A percentile compares a stretch with the other conserved stretches of the same genome.
phyloP scores from a whole-genome alignment of 2,888 invertebrate genomes.

The Teleogryllus oceanicus region DNA sequence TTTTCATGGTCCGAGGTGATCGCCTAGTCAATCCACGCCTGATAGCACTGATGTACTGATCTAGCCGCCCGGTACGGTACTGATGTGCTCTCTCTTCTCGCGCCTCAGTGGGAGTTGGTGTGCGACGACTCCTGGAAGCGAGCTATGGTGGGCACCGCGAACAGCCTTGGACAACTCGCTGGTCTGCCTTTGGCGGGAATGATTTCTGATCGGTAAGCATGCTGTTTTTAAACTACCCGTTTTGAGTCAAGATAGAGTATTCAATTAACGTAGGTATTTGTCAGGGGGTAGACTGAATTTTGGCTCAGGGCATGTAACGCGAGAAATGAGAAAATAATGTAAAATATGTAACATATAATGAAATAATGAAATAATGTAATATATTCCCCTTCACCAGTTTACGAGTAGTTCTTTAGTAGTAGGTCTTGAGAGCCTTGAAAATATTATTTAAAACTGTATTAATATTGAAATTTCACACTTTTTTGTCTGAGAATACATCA shows the following conservation, averaged over 20 bases:
- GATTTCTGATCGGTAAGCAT: slow-evolving; percentile 62
- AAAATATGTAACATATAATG: too few species aligned
- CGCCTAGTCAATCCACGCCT: background rate
- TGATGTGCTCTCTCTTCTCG: background rate
- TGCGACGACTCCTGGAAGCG: slow-evolving; percentile 69
- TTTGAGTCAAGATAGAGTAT: background rate
- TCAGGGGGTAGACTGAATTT: too few species aligned
- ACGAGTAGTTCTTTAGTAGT: too few species aligned
- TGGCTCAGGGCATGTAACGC: too few species aligned
- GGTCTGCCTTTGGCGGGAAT: slow-evolving; percentile 63
- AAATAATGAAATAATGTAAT: too few species aligned
- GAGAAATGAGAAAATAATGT: too few species aligned
- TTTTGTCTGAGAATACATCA: too few species aligned
- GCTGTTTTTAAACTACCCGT: background rate
- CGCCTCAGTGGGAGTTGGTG: slow-evolving; percentile 59
- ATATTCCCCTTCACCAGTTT: too few species aligned
- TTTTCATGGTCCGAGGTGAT: background rate
- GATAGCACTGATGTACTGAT: background rate
- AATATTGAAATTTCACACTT: too few species aligned
- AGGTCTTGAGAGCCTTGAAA: too few species aligned
- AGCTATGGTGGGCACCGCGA: slow-evolving; percentile 69
- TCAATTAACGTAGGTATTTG: background rate
- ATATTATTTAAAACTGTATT: too few species aligned
- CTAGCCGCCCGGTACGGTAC: too few species aligned
- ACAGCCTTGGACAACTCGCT: slow-evolving; percentile 70